Base-by-base conservation (phyloP, 2,113 vertebrate species). In the Muntiacus muntjak region DNA sequence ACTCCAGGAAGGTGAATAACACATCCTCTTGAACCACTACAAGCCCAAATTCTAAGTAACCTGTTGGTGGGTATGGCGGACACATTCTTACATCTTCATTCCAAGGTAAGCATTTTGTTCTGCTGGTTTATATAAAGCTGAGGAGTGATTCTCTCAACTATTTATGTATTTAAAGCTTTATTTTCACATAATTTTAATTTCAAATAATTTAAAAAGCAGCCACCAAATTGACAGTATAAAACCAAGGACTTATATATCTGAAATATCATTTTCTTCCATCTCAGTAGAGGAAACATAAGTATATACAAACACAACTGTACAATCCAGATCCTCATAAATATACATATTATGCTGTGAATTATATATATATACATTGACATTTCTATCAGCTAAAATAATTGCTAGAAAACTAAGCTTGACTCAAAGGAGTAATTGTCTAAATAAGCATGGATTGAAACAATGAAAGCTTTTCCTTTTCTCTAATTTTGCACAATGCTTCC, bases 371-470 rank as follows among this genome's bases (percentile, higher is more conserved):
- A 43, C 12, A 26, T 43, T 43, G 26, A 76, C 71, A 76, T 89
- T 93, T 87, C 33, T 83, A 57, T 87, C 33, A 55, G 45, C 3
- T 92, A 93, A 97, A 96, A 83, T 71, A 88, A 92, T 90, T 92
- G 28, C 36, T 57, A 47, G 13, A 86, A 86, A 83, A 93, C 3
- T 19, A 30, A 95, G 86, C 58, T 36, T 84, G 16, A 79, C 45
- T 87, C 55, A 85, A 71, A 91, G 52, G 94, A 86, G 21, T 64
- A 64, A 55, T 88, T 76, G 2, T 85, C 25, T 92, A 93, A 95
- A 64, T 85, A 88, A 93, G 17, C 28, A 74, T 36, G 21, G 21
- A 86, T 50, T 81, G 57, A 83, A 92, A 67, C 11, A 86, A 94
- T 26, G 57, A 79, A 87, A 62, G 55, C 21, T 58, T 94, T 91